Conservation (phyloP, 2,113 vertebrate species). For the Leuciscus idus region DNA sequence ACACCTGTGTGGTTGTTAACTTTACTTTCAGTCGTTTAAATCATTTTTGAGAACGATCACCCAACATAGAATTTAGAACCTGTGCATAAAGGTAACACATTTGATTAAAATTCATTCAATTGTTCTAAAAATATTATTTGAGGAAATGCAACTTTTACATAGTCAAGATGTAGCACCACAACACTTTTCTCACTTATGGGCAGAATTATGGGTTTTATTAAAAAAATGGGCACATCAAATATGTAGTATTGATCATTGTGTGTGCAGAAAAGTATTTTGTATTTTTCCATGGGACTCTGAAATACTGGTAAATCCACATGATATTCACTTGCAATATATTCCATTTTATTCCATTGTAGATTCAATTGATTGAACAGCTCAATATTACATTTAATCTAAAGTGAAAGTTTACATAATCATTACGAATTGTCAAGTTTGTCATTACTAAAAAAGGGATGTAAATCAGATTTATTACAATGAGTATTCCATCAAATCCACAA, state of each 20-base stretch:
- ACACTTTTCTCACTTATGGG: background rate
- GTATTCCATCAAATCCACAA: background rate
- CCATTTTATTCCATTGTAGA: background rate
- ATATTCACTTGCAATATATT: constrained; percentile 19
- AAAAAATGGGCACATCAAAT: constrained; percentile 23
- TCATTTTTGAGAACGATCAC: constrained; percentile 5
- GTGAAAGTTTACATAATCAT: constrained; percentile 1
- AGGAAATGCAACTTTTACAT: constrained; percentile 28
- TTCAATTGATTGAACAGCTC: constrained; percentile 9
- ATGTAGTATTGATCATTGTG: constrained; percentile 21
- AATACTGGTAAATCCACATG: constrained; percentile 12
- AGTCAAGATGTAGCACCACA: constrained; percentile 17
- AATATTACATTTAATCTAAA: background rate
- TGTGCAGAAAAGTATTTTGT: constrained; percentile 22
- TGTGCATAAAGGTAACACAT: background rate
- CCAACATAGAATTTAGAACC: background rate
- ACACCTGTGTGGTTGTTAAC: constrained; percentile 38
- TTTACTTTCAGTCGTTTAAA: constrained; percentile 25
- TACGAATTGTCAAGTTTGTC: constrained; percentile 5
- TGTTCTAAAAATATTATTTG: background rate
- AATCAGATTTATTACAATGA: constrained; percentile 10
- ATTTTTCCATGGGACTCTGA: constrained; percentile 21
- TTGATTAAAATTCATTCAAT: background rate
- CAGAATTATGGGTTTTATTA: constrained; percentile 19
- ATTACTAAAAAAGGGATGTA: background rate